phyloP scores from a whole-genome alignment of 64 coral and sea anemone species.

The Acropora tenuis region DNA sequence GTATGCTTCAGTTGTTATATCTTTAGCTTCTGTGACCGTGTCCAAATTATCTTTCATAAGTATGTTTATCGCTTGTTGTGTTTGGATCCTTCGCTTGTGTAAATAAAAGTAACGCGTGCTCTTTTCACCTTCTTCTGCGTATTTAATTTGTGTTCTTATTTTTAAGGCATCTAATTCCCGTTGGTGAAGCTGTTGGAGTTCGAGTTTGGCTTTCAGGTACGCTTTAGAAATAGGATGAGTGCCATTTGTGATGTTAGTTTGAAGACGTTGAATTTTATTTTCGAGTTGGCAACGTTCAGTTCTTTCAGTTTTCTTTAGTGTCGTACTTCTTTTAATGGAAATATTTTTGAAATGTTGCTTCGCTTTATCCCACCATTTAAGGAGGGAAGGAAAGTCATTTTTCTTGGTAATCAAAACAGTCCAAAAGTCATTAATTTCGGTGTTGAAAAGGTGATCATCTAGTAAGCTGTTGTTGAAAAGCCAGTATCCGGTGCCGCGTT shows the following conservation, averaged over 20 bases:
- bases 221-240: not conserved
- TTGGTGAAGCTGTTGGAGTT: not conserved
- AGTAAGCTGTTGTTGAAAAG: not conserved
- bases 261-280: too few relatives aligned
- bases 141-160: conserved; percentile 5
- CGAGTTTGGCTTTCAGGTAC: conserved; percentile 8
- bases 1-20: not conserved
- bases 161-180: not conserved
- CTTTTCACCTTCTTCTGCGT: conserved; percentile 20
- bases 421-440: not conserved
- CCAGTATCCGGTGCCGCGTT: not conserved
- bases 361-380: too few relatives aligned
- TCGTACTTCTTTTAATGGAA: too few relatives aligned
- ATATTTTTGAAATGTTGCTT: too few relatives aligned
- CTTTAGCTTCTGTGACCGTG: not conserved
- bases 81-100: not conserved
- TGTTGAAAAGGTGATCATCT: not conserved
- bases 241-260: not conserved
- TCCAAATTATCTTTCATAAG: conserved; percentile 16
- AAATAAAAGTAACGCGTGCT: conserved; percentile 18
- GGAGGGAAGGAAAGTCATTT: too few relatives aligned
- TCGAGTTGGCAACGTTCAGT: too few relatives aligned
- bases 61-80: not conserved
- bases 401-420: too few relatives aligned
- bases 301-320: too few relatives aligned